Evolutionary conservation across 64 coral and sea anemone genomes (phyloP), one percentile per base, ranked within the genome.

Genomic region (Montipora cactus): DNA sequence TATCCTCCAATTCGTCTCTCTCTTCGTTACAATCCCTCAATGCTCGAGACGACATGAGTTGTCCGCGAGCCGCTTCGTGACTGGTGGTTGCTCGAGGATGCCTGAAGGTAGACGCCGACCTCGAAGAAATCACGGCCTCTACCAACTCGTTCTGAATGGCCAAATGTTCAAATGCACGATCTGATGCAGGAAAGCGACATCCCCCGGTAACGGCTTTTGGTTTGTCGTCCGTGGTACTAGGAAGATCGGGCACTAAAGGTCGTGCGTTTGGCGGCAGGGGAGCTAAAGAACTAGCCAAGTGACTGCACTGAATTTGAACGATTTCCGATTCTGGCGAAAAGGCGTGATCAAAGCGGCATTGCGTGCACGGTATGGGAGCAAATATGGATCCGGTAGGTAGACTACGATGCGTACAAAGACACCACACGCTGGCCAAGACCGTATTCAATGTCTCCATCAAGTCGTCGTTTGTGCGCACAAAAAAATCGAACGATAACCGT

Each of bases 401-500:
- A 37, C 71, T 25, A 23, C 71, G 71, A 15, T 74, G 71, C 71
- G 74, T 76, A 12, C 74, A 76, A 7, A 76, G 3, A 8, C 23
- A 7, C 6, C 74, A 21, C 0, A 13, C 25, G 10, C 21, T 45
- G 1, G 74, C 23, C 23, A 76, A 12, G 22, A 13, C 37, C 2
- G 74, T 76, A 3, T 12, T 76, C 12, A 76, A 37, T 3, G 74
- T 44, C 7, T 13, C 4, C 4, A 76, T 10, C 0, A 76, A 8
- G 4, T 76, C 74, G 12, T 44, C 74, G 37, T 76, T 37, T 12
- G 25, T 3, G 6, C 74, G 74, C 74, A 2, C 44, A 76, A 76
- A 76, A 76, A 76, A 76, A 76, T 76, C 74, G 37, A 76, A 76
- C 23, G 46, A 46, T 9, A 76, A 12, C 8, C 74, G 25, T 76